Evolutionary conservation across 2,113 vertebrate species (phyloP).

Genomic region (Labeo catla): DNA sequence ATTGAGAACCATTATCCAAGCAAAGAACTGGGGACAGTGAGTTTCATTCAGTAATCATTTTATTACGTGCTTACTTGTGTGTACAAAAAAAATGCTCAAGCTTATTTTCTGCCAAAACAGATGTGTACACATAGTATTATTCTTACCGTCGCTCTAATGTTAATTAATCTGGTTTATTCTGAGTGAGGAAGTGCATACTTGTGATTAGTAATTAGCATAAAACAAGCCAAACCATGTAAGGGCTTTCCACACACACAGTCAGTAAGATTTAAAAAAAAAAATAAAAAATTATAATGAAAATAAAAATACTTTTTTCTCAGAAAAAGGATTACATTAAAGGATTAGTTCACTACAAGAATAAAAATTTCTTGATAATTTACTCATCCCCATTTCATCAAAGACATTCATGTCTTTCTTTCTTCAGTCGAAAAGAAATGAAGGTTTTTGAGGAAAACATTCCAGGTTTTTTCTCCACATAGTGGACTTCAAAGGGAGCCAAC

Average conservation of each 20-base stretch:
- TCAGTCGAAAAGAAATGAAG: too few species aligned
- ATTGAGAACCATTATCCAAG: slow-evolving; percentile 12
- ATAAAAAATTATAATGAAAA: too few species aligned
- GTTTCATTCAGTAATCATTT: neutral
- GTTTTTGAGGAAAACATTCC: too few species aligned
- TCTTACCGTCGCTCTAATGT: neutral
- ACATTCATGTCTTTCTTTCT: too few species aligned
- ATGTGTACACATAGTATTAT: neutral
- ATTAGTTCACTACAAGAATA: too few species aligned
- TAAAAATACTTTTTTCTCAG: too few species aligned
- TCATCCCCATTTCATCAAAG: too few species aligned
- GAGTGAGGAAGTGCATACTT: neutral
- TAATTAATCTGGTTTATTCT: neutral
- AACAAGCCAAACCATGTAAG: neutral
- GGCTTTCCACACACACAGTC: neutral
- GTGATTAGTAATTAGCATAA: neutral
- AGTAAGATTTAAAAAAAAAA: too few species aligned
- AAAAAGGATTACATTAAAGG: too few species aligned
- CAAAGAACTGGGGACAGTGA: neutral
- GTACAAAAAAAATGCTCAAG: neutral
- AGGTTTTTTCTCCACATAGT: too few species aligned
- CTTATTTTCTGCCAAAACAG: neutral
- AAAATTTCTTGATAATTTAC: too few species aligned
- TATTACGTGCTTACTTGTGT: neutral
- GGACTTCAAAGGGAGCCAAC: too few species aligned